These are phyloP conservation scores for Antechinus flavipes DNA, from an alignment of 2,113 vertebrate genomes.

Conservation along the genomic window DNA sequence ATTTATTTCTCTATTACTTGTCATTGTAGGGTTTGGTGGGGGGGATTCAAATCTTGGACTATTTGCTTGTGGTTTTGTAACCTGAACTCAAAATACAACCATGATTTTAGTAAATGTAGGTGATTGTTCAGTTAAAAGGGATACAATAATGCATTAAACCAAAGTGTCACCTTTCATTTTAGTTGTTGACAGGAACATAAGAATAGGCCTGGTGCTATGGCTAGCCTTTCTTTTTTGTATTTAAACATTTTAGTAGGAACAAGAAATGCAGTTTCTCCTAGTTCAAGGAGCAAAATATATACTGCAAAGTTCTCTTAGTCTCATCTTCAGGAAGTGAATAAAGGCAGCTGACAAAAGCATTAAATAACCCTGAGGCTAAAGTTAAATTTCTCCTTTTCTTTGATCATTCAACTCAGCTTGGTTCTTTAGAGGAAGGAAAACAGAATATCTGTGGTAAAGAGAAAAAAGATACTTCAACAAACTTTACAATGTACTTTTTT, in stretches of 20 bases:
- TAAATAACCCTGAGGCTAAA: slow-evolving; percentile 37
- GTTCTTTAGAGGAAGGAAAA: slow-evolving; percentile 36
- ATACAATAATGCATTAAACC: slow-evolving; percentile 35
- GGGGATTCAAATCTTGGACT: slow-evolving; percentile 19
- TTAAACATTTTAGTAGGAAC: slow-evolving; percentile 43
- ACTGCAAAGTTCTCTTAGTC: slow-evolving; percentile 11
- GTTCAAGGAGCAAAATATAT: slow-evolving; percentile 7
- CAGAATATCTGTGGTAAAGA: slow-evolving; percentile 22
- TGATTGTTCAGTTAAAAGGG: slow-evolving; percentile 38
- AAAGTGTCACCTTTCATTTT: slow-evolving; percentile 58
- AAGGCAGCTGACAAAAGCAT: slow-evolving; percentile 39
- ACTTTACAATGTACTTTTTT: not conserved
- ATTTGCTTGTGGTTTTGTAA: slow-evolving; percentile 61
- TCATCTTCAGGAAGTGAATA: slow-evolving; percentile 34
- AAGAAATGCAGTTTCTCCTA: slow-evolving; percentile 44
- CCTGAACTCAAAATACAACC: slow-evolving; percentile 13
- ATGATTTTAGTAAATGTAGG: not conserved
- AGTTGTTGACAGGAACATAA: slow-evolving; percentile 8
- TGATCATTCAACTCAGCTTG: slow-evolving; percentile 55
- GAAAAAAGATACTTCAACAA: not conserved
- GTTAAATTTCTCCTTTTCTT: slow-evolving; percentile 65
- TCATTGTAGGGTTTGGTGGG: slow-evolving; percentile 60
- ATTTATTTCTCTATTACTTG: slow-evolving; percentile 20
- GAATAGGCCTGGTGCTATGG: not conserved
- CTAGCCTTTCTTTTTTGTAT: slow-evolving; percentile 38